Conservation (phyloP, 2,888 invertebrate genomes). For the Malthinus seriepunctatus region DNA sequence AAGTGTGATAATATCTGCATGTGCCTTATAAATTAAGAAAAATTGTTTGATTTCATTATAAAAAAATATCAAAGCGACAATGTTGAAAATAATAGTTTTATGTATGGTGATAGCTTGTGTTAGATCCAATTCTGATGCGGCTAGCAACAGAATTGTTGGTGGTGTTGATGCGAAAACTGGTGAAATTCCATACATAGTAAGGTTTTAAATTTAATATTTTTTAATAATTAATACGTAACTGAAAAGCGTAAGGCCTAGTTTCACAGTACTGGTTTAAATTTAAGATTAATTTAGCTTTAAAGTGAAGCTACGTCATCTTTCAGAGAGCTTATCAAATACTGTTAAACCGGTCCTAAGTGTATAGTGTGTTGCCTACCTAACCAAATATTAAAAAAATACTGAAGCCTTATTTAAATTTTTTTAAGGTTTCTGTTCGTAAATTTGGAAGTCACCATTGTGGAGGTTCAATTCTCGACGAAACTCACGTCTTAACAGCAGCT, state of each 20-base stretch:
- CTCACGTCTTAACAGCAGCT: conserved; percentile 31
- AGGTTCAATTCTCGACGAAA: conserved; percentile 31
- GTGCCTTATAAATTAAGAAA: too few species aligned
- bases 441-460: conserved; percentile 26
- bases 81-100: conserved; percentile 1
- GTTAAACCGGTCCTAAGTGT: too few species aligned
- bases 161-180: neutral
- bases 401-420: conserved; percentile 4
- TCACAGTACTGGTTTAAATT: too few species aligned
- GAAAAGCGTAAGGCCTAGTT: too few species aligned
- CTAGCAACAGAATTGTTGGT: neutral
- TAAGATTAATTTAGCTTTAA: too few species aligned
- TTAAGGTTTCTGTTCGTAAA: conserved; percentile 22
- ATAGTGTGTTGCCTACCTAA: too few species aligned
- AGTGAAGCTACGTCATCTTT: too few species aligned
- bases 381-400: too few species aligned
- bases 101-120: neutral
- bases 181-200: conserved; percentile 7
- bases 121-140: neutral
- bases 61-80: neutral
- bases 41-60: neutral
- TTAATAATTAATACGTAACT: too few species aligned
- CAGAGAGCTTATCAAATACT: too few species aligned
- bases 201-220: neutral
- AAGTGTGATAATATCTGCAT: too few species aligned